phyloP scores from a whole-genome alignment of 2,888 invertebrate genomes.

The Chorisops tibialis region DNA sequence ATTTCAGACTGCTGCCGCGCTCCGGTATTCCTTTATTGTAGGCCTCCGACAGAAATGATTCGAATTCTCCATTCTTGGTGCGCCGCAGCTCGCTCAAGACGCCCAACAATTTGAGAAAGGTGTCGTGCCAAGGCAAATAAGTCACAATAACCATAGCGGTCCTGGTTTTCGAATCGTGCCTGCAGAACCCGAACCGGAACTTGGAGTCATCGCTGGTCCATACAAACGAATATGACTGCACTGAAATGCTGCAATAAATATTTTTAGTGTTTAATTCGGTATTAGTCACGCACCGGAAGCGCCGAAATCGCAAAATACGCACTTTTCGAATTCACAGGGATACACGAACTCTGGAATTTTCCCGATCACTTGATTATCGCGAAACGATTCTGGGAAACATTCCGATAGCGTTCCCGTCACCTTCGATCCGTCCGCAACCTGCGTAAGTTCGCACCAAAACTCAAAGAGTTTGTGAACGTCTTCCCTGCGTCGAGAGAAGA shows the following conservation, averaged over 20 bases:
- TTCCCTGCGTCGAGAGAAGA: conserved; percentile 40
- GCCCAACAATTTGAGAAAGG: conserved; percentile 62
- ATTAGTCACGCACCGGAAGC: background rate
- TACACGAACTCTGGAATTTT: conserved; percentile 90
- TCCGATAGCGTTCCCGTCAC: conserved; percentile 63
- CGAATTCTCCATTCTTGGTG: conserved; percentile 43
- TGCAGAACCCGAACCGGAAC: conserved; percentile 96
- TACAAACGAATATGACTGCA: conserved; percentile 96
- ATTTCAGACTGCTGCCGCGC: conserved; percentile 62
- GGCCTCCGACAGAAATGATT: conserved; percentile 61
- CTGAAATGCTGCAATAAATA: conserved; percentile 64
- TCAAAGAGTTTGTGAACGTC: conserved; percentile 52
- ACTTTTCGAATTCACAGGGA: conserved; percentile 78
- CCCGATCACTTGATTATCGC: conserved; percentile 79
- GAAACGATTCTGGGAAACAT: conserved; percentile 80
- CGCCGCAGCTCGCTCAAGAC: conserved; percentile 47
- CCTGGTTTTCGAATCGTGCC: conserved; percentile 86
- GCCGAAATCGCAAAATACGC: conserved; percentile 40
- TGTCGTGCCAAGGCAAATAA: conserved; percentile 94
- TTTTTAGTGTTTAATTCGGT: background rate
- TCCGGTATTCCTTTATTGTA: conserved; percentile 67
- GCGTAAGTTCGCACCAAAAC: conserved; percentile 52
- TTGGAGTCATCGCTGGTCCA: conserved; percentile 91
- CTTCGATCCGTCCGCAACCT: conserved; percentile 36
- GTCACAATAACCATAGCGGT: conserved; percentile 82